A percentile compares a stretch with the other conserved stretches of the same genome.
These are phyloP conservation scores for Hippoglossus stenolepis DNA, from an alignment of 2,113 vertebrate genomes.

Conservation along the genomic window DNA sequence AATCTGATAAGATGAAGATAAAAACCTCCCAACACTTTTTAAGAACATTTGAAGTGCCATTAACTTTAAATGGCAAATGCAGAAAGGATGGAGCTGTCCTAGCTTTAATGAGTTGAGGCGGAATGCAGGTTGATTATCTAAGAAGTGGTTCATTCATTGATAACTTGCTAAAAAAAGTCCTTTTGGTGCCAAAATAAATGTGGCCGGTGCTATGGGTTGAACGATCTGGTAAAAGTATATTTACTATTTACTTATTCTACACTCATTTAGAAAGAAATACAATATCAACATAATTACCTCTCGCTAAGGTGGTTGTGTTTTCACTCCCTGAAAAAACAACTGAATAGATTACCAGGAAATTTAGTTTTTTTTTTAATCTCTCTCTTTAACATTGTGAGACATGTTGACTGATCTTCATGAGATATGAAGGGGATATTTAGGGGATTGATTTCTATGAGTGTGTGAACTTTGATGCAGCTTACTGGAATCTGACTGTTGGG, in stretches of 20 bases:
- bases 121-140: background rate
- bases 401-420: no score
- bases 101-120: background rate
- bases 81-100: background rate
- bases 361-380: no score
- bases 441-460: no score
- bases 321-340: no score
- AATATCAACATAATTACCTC: no score
- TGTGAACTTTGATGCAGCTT: no score
- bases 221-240: background rate
- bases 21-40: background rate
- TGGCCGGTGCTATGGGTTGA: background rate
- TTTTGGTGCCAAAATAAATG: slow-evolving; percentile 8
- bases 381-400: no score
- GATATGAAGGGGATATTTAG: no score
- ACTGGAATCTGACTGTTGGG: no score
- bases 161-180: background rate
- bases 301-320: no score
- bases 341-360: no score
- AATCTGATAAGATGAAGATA: slow-evolving; percentile 40
- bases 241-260: background rate
- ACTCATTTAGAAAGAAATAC: background rate
- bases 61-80: slow-evolving; percentile 3
- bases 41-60: background rate
- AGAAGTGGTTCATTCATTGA: no score